phyloP scores from a whole-genome alignment of 2,888 invertebrate genomes.

The Ornithoptera alexandrae region DNA sequence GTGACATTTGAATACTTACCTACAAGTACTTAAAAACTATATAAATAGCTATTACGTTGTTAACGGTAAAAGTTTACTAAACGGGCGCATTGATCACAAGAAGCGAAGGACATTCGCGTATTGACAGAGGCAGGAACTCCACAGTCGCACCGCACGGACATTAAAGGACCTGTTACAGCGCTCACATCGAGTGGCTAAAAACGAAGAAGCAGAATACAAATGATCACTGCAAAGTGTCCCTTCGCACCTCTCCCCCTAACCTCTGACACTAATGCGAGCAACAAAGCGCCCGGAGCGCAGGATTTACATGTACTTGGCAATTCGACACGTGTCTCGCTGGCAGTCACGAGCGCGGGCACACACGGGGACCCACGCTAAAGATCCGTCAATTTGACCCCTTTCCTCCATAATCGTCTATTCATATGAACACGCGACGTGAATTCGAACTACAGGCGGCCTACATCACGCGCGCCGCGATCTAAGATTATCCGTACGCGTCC shows the following conservation, averaged over 20 bases:
- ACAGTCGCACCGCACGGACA: too few species aligned
- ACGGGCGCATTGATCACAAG: too few species aligned
- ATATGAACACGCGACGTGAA: slow-evolving; percentile 42
- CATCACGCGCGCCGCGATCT: slow-evolving; percentile 33
- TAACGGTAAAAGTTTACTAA: too few species aligned
- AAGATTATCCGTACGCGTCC: slow-evolving; percentile 41
- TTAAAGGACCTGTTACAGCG: too few species aligned
- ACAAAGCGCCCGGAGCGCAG: slow-evolving; percentile 14
- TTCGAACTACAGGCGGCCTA: slow-evolving; percentile 39
- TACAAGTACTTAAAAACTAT: too few species aligned
- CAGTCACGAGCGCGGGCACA: slow-evolving; percentile 36
- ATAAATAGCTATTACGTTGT: too few species aligned
- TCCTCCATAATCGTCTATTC: slow-evolving; percentile 47
- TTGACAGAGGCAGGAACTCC: too few species aligned
- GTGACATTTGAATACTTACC: too few species aligned
- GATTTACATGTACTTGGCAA: slow-evolving; percentile 24
- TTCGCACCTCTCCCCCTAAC: neutral
- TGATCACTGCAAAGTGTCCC: too few species aligned
- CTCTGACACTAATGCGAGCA: slow-evolving; percentile 44
- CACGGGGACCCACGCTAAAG: slow-evolving; percentile 37
- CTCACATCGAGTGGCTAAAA: too few species aligned
- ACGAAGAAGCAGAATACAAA: too few species aligned
- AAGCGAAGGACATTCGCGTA: too few species aligned
- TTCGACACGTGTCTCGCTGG: slow-evolving; percentile 31
- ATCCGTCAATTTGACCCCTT: slow-evolving; percentile 46